These are phyloP conservation scores for Chondrilla cf. caribensis DNA, from an alignment of 37 sponge, comb jelly and placozoan genomes.

Conservation along the genomic window DNA sequence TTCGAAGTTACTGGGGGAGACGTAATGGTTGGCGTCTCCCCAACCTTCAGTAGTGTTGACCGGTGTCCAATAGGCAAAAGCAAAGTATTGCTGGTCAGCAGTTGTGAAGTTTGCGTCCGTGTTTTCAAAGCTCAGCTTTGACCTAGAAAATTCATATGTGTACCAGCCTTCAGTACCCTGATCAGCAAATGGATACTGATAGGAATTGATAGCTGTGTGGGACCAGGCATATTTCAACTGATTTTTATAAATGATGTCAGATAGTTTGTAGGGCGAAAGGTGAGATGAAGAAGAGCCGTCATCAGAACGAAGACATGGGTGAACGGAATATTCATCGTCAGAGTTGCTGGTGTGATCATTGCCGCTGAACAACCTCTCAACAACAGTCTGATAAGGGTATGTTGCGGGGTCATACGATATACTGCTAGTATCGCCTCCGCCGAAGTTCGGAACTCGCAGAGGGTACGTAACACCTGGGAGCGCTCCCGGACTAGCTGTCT, in stretches of 20 bases:
- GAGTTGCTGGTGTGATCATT: slow-evolving; percentile 33
- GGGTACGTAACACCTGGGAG: slow-evolving; percentile 29
- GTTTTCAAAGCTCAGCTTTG: neutral
- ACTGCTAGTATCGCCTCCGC: neutral
- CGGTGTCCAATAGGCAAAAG: slow-evolving; percentile 31
- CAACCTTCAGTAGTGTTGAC: neutral
- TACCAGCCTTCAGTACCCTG: slow-evolving; percentile 10
- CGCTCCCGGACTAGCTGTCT: slow-evolving; percentile 25
- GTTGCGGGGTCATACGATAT: slow-evolving; percentile 1
- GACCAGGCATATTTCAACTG: slow-evolving; percentile 33
- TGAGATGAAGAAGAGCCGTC: slow-evolving; percentile 5
- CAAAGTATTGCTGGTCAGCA: neutral
- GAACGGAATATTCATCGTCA: slow-evolving; percentile 36
- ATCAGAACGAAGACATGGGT: slow-evolving; percentile 33
- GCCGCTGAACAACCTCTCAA: slow-evolving; percentile 25
- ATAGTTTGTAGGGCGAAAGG: neutral
- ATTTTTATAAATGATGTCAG: neutral
- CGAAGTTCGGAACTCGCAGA: neutral
- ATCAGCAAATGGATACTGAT: slow-evolving; percentile 12
- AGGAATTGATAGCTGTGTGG: slow-evolving; percentile 15
- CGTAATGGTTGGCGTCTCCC: slow-evolving; percentile 31
- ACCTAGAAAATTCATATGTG: slow-evolving; percentile 8
- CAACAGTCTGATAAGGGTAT: neutral
- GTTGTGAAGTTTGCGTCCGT: slow-evolving; percentile 22
- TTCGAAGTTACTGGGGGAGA: slow-evolving; percentile 12